A percentile compares a stretch with the other conserved stretches of the same genome.
Evolutionary conservation across 1,140 invertebrate genomes (phyloP).

Genomic region (Philotrypesis tridentata): DNA sequence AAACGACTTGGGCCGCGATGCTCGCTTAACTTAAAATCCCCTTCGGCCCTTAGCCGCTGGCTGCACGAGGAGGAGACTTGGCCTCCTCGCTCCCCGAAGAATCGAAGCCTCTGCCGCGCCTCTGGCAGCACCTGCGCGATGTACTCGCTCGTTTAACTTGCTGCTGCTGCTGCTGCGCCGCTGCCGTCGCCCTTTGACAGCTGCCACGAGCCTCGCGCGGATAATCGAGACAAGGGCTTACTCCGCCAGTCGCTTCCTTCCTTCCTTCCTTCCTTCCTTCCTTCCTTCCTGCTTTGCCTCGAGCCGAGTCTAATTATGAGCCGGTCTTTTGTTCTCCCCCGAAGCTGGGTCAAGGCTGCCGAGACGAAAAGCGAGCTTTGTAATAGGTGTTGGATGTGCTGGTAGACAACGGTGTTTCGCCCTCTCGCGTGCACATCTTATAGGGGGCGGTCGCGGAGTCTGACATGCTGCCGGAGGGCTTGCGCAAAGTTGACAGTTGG

Average conservation of each 20-base stretch:
- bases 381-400: neutral
- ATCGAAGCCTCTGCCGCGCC: neutral
- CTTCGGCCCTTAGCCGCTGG: neutral
- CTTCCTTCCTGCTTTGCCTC: neutral
- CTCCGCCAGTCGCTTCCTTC: slow-evolving; percentile 6
- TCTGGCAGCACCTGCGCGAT: slow-evolving; percentile 23
- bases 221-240: slow-evolving; percentile 37
- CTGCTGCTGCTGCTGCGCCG: too few species aligned
- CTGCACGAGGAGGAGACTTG: too few species aligned
- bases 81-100: too few species aligned
- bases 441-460: too few species aligned
- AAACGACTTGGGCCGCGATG: too few species aligned
- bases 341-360: slow-evolving; percentile 25
- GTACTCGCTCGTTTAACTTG: slow-evolving; percentile 29
- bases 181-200: slow-evolving; percentile 51
- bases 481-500: neutral
- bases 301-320: slow-evolving; percentile 10
- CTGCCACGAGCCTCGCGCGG: slow-evolving; percentile 31
- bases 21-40: slow-evolving; percentile 40
- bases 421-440: too few species aligned
- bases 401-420: neutral
- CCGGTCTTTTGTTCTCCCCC: slow-evolving; percentile 18
- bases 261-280: slow-evolving; percentile 15
- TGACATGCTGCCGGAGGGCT: neutral
- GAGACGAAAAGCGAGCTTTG: neutral